phyloP scores from a whole-genome alignment of 2,888 invertebrate species.

The Pristionchus japonicus region DNA sequence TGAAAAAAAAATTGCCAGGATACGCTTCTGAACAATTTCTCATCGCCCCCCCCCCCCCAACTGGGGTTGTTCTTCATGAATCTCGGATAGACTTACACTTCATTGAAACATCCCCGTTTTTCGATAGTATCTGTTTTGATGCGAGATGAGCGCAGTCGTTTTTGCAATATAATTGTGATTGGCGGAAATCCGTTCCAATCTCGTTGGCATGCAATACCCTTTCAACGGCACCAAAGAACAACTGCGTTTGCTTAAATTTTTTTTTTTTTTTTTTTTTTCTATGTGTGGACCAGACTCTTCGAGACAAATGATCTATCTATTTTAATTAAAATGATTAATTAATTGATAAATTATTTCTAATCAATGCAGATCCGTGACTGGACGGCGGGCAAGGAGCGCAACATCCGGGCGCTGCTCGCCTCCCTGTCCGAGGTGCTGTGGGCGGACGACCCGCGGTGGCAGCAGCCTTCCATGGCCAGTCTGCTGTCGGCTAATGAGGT shows the following conservation, averaged over 20 bases:
- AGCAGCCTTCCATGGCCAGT: slow-evolving; percentile 93
- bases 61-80: too few relatives aligned
- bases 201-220: too few relatives aligned
- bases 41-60: too few relatives aligned
- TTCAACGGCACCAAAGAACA: neutral
- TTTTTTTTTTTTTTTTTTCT: too few relatives aligned
- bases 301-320: too few relatives aligned
- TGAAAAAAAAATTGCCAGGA: too few relatives aligned
- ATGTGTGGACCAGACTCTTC: too few relatives aligned
- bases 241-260: too few relatives aligned
- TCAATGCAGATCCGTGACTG: slow-evolving; percentile 81
- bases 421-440: slow-evolving; percentile 85
- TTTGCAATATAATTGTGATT: neutral
- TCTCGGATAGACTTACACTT: too few relatives aligned
- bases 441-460: slow-evolving; percentile 87
- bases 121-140: too few relatives aligned
- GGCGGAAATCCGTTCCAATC: neutral
- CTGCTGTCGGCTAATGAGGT: slow-evolving; percentile 92
- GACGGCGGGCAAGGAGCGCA: slow-evolving; percentile 94
- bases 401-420: slow-evolving; percentile 93
- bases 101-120: too few relatives aligned
- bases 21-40: too few relatives aligned
- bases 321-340: slow-evolving; percentile 44
- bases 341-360: neutral
- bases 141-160: neutral